Conservation (phyloP, 2,888 invertebrate genomes). For the Seira musarum region DNA sequence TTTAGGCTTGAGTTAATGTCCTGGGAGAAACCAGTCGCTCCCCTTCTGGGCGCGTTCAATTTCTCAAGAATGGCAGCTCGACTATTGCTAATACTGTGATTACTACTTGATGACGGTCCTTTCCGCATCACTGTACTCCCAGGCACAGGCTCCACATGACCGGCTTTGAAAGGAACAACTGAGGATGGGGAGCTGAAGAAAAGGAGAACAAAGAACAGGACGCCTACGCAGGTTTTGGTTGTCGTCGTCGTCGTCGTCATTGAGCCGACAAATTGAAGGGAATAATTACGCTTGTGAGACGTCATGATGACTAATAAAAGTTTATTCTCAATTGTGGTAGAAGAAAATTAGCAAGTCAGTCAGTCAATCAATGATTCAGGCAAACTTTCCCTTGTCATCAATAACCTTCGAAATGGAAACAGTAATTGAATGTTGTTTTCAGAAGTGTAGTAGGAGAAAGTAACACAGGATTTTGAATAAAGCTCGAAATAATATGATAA, state of each 20-base stretch:
- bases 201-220: background rate
- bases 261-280: no score
- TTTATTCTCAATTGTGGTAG: no score
- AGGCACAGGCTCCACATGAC: constrained; percentile 48
- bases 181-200: constrained; percentile 20
- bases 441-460: no score
- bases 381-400: no score
- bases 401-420: no score
- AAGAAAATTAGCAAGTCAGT: no score
- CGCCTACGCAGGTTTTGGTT: background rate
- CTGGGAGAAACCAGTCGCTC: constrained; percentile 16
- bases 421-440: no score
- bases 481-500: no score
- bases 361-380: no score
- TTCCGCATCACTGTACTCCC: constrained; percentile 31
- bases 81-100: constrained; percentile 13
- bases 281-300: no score
- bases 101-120: background rate
- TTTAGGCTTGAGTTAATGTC: background rate
- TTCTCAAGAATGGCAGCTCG: constrained; percentile 43
- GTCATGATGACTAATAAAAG: no score
- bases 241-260: background rate
- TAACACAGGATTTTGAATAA: no score
- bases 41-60: constrained; percentile 32
- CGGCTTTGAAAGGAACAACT: constrained; percentile 39